Conservation (phyloP, 2,113 vertebrate species). For the Eurypyga helias region DNA sequence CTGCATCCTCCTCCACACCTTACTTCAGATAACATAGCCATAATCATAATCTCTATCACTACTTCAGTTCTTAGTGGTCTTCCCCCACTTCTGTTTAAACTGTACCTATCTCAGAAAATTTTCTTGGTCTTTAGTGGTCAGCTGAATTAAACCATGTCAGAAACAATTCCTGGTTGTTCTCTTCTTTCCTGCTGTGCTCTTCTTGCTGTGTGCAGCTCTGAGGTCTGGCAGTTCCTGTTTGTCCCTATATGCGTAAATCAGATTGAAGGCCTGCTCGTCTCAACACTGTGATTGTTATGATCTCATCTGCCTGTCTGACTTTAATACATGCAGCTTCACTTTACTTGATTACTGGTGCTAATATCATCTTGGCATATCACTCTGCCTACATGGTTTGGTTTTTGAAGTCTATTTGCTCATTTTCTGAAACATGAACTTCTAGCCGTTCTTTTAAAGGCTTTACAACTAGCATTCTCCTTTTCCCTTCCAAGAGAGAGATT, state of each 20-base stretch:
- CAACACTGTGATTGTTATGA: not conserved
- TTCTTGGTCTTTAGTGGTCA: not conserved
- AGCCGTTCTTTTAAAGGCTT: not conserved
- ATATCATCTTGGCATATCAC: not conserved
- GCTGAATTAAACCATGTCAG: not conserved
- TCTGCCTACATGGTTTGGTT: not conserved
- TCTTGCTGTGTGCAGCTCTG: not conserved
- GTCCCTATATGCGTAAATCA: not conserved
- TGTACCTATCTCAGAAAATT: not conserved
- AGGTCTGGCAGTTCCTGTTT: not conserved
- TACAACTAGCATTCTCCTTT: not conserved
- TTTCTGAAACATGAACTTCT: not conserved
- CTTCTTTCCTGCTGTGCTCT: not conserved
- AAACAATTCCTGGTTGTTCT: not conserved
- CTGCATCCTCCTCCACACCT: not conserved
- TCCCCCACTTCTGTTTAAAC: not conserved
- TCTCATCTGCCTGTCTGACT: constrained; percentile 1
- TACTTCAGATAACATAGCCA: not conserved
- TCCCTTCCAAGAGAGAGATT: not conserved
- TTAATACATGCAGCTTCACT: not conserved
- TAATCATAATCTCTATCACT: not conserved
- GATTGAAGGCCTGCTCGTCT: not conserved
- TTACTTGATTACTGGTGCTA: not conserved
- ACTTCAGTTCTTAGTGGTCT: not conserved
- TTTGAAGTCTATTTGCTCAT: not conserved